Evolutionary conservation across 1,140 invertebrate species (phyloP).

Genomic region (Drosophila pallidifrons): DNA sequence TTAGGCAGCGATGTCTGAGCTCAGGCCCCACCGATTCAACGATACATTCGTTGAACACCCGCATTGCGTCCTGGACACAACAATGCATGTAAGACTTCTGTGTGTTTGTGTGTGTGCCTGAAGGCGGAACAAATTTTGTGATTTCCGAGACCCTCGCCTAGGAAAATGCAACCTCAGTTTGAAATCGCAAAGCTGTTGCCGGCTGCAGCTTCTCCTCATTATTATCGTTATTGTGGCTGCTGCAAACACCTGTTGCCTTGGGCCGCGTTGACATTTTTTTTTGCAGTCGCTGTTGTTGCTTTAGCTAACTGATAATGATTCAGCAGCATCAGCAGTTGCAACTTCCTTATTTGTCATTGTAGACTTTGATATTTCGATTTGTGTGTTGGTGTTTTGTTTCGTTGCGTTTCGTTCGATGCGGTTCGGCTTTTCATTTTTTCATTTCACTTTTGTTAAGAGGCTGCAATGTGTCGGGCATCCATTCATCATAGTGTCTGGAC

Average conservation of each 20-base stretch:
- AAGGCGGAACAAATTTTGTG: slow-evolving; percentile 76
- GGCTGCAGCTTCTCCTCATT: slow-evolving; percentile 49
- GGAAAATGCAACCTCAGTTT: slow-evolving; percentile 58
- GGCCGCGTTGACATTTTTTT: slow-evolving; percentile 70
- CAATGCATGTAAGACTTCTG: slow-evolving; percentile 2
- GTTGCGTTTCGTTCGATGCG: slow-evolving; percentile 37
- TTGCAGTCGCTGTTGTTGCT: slow-evolving; percentile 11
- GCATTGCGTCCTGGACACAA: slow-evolving; percentile 62
- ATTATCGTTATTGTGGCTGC: slow-evolving; percentile 45
- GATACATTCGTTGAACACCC: slow-evolving; percentile 48
- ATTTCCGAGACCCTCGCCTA: slow-evolving; percentile 58
- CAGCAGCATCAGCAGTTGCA: slow-evolving; percentile 49
- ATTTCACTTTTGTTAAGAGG: slow-evolving; percentile 30
- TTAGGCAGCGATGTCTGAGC: slow-evolving; percentile 57
- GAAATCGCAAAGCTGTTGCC: slow-evolving; percentile 42
- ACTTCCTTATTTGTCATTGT: slow-evolving; percentile 83
- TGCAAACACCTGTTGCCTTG: slow-evolving; percentile 66
- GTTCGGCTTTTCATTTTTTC: not conserved
- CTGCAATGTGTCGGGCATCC: slow-evolving; percentile 28
- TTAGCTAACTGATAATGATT: slow-evolving; percentile 55
- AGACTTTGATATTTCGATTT: slow-evolving; percentile 56
- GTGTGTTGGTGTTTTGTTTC: slow-evolving; percentile 36
- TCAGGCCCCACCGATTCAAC: slow-evolving; percentile 43
- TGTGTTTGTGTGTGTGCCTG: slow-evolving; percentile 25
- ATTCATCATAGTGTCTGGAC: slow-evolving; percentile 41